These are phyloP conservation scores for Cyphomyrmex costatus DNA, from an alignment of 1,140 invertebrate genomes.

Conservation along the genomic window DNA sequence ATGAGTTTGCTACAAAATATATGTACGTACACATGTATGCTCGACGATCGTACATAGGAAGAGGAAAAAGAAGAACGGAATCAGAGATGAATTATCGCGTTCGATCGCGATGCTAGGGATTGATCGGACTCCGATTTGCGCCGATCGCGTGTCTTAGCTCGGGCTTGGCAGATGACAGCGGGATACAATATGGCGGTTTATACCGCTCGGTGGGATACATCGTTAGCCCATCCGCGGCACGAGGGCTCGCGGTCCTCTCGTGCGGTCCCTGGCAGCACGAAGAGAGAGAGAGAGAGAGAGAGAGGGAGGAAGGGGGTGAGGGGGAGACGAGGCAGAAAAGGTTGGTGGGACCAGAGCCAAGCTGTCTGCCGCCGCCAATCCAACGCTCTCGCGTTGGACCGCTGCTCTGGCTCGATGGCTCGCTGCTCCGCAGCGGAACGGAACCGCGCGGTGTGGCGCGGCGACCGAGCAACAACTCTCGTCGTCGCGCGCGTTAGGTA, in stretches of 20 bases:
- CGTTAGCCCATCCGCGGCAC: background rate
- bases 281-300: constrained; percentile 39
- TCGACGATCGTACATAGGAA: background rate
- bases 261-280: constrained; percentile 41
- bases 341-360: constrained; percentile 84
- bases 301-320: constrained; percentile 47
- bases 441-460: background rate
- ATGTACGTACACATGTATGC: background rate
- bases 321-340: constrained; percentile 74
- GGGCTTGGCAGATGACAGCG: constrained; percentile 24
- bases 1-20: background rate
- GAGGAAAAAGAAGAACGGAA: background rate
- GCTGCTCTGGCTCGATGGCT: no score
- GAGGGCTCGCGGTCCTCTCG: constrained; percentile 22
- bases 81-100: background rate
- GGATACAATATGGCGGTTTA: constrained; percentile 50
- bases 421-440: no score
- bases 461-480: constrained; percentile 33
- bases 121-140: background rate
- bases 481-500: constrained; percentile 60
- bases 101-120: background rate
- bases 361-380: constrained; percentile 84
- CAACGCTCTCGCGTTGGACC: constrained; percentile 77
- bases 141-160: background rate
- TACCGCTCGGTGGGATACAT: constrained; percentile 10